A percentile compares a stretch with the other conserved stretches of the same genome.
phyloP scores from a whole-genome alignment of 92 coral and sea anemone species.

The Phenganax marumi region DNA sequence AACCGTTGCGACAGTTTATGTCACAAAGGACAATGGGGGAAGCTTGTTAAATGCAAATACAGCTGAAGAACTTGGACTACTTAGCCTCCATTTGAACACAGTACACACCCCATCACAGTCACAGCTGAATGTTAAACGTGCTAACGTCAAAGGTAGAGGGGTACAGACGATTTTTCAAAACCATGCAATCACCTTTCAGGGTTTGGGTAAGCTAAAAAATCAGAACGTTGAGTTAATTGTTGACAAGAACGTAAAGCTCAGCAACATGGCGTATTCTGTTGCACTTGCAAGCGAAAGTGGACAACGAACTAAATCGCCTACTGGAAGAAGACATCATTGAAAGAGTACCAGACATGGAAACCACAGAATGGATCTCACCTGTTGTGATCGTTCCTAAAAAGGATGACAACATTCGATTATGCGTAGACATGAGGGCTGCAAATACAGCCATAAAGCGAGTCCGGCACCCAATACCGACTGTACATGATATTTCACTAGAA shows the following conservation, averaged over 20 bases:
- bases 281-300: conserved; percentile 53
- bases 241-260: conserved; percentile 58
- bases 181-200: conserved; percentile 46
- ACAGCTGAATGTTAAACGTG: no score
- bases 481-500: conserved; percentile 50
- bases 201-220: conserved; percentile 56
- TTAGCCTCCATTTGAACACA: background rate
- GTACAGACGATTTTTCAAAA: conserved; percentile 8
- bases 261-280: conserved; percentile 55
- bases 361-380: conserved; percentile 67
- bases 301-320: conserved; percentile 47
- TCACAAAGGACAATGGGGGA: conserved; percentile 1
- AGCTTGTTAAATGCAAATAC: conserved; percentile 2
- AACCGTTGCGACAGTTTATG: background rate
- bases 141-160: background rate
- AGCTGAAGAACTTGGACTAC: conserved; percentile 7
- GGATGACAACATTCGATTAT: conserved; percentile 55
- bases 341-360: conserved; percentile 41
- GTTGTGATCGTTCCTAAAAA: conserved; percentile 55
- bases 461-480: conserved; percentile 61
- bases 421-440: conserved; percentile 46
- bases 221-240: conserved; percentile 46
- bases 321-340: conserved; percentile 59
- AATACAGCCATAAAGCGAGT: conserved; percentile 49
- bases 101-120: background rate